Evolutionary conservation across 1,140 invertebrate genomes (phyloP), one percentile per base, ranked within the genome.

Genomic region (Sesamia nonagrioides): DNA sequence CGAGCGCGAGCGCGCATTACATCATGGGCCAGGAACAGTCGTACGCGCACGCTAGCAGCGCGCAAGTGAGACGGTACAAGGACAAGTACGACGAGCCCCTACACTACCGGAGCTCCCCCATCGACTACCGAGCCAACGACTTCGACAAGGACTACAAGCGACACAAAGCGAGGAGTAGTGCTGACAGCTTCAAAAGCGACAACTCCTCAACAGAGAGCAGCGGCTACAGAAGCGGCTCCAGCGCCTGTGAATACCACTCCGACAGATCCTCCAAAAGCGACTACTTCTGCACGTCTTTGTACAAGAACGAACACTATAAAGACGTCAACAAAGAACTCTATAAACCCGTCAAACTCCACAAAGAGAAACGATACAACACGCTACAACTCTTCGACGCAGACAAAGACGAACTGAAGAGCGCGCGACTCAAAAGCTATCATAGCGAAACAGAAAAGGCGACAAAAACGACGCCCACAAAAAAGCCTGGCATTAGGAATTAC

Each of bases 401-500:
- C 6, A 91, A 86, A 40, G 96, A 96, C 77, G 92, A 96, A 35
- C 94, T 95, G 77, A 95, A 96, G 81, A 96, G 96, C 80, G 90
- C 96, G 18, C 95, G 96, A 63, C 95, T 96, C 68, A 96, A 96
- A 84, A 96, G 95, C 63, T 96, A 96, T 84, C 86, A 96, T 68
- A 95, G 95, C 61, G 95, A 96, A 71, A 91, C 95, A 33, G 95
- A 96, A 83, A 94, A 96, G 83, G 93, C 89, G 1, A 94, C 27
- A 27, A 27, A 95, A 78, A 71, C 87, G 40, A 89, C 95, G 72
- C 91, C 91, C 8, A 66, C 63, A n/a, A 96, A 95, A 63, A 95
- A 95, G 84, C 91, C 95, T 2, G 96, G 96, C 8, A 96, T 97
- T 82, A 95, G 96, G 79, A 96, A 97, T 88, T 97, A 97, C 78